These are phyloP conservation scores for Huso huso DNA, from an alignment of 2,797 vertebrate genomes.

Conservation along the genomic window DNA sequence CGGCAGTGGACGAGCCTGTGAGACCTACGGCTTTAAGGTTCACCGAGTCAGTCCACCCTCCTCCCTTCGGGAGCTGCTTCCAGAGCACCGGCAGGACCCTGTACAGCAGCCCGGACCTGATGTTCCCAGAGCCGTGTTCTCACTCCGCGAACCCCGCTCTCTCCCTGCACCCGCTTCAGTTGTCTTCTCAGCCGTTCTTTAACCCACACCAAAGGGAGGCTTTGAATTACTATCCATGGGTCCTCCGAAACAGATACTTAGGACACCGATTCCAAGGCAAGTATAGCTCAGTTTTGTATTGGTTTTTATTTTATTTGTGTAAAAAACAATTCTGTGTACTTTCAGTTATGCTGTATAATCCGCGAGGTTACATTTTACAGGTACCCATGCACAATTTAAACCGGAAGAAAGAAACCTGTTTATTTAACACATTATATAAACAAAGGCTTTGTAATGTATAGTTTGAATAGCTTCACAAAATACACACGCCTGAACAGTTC, in stretches of 20 bases:
- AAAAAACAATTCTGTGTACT: too few species aligned
- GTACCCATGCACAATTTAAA: too few species aligned
- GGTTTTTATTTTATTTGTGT: too few species aligned
- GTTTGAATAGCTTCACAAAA: too few species aligned
- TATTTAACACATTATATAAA: too few species aligned
- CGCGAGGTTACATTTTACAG: too few species aligned
- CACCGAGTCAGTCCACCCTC: slow-evolving; percentile 54
- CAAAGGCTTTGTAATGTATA: too few species aligned
- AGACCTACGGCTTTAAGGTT: slow-evolving; percentile 66
- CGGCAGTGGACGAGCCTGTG: slow-evolving; percentile 55
- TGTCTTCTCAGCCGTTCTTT: slow-evolving; percentile 62
- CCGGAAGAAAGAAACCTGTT: too few species aligned
- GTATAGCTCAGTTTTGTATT: slow-evolving; percentile 3
- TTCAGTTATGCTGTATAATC: too few species aligned
- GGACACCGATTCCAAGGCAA: slow-evolving; percentile 62
- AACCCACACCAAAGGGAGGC: slow-evolving; percentile 58
- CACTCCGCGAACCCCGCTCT: slow-evolving; percentile 51
- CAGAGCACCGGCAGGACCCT: slow-evolving; percentile 56
- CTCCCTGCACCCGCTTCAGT: slow-evolving; percentile 57
- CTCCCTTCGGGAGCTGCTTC: slow-evolving; percentile 59
- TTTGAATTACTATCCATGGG: slow-evolving; percentile 69
- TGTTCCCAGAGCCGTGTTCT: slow-evolving; percentile 54
- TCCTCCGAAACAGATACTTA: slow-evolving; percentile 63
- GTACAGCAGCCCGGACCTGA: slow-evolving; percentile 55
- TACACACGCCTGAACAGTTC: too few species aligned